These are phyloP conservation scores for Achroia grisella DNA, from an alignment of 1,140 invertebrate genomes.

Conservation along the genomic window DNA sequence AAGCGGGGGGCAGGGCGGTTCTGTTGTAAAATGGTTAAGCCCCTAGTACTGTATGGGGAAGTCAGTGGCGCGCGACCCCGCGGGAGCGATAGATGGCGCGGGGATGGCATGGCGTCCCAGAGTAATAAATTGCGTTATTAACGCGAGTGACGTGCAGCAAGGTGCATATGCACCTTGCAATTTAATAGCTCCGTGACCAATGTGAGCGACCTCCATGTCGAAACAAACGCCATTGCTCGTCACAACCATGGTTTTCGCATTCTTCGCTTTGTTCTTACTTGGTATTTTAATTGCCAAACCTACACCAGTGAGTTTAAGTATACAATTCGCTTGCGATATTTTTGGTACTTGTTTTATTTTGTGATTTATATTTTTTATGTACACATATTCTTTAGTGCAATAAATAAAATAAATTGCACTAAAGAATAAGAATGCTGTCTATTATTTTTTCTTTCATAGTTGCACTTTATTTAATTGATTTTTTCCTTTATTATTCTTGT, in stretches of 20 bases:
- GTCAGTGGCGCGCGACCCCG: slow-evolving; percentile 20
- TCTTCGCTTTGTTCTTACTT: slow-evolving; percentile 33
- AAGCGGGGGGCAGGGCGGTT: not conserved
- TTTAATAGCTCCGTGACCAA: slow-evolving; percentile 8
- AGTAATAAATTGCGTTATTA: not conserved
- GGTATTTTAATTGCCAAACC: slow-evolving; percentile 30
- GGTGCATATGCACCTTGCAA: slow-evolving; percentile 32
- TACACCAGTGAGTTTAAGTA: slow-evolving; percentile 29
- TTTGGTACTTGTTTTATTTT: no score
- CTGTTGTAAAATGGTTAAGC: not conserved
- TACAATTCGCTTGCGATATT: no score
- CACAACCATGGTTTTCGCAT: slow-evolving; percentile 43
- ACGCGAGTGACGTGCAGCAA: slow-evolving; percentile 7
- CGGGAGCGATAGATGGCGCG: slow-evolving; percentile 17
- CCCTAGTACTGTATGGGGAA: not conserved
- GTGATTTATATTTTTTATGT: no score
- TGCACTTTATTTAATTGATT: no score
- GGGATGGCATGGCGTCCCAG: slow-evolving; percentile 8
- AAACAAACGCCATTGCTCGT: slow-evolving; percentile 23
- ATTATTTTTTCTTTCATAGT: no score
- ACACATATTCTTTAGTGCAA: no score
- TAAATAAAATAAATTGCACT: no score
- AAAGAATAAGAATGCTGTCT: no score
- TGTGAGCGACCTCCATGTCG: slow-evolving; percentile 30
- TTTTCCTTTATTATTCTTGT: no score